Evolutionary conservation across 2,888 invertebrate genomes (phyloP).

Genomic region (Oligia fasciuncula): DNA sequence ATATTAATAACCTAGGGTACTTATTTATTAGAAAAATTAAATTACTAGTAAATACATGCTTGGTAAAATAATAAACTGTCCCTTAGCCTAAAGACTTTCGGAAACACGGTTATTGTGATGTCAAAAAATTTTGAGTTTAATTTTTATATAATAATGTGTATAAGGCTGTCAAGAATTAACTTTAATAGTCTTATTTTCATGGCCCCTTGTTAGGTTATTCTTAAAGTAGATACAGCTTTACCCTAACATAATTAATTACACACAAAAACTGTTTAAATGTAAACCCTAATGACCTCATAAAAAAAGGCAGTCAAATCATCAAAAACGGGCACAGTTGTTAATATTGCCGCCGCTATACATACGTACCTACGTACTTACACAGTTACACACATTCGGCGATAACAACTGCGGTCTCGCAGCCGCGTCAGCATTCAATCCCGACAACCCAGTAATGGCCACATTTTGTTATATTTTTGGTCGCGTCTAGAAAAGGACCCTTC

Average conservation of each 20-base stretch:
- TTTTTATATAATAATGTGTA: not conserved
- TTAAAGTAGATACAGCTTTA: not conserved
- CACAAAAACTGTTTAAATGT: constrained; percentile 8
- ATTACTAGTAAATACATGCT: not conserved
- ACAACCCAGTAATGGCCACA: constrained; percentile 63
- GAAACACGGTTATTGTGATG: not conserved
- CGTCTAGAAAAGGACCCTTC: constrained; percentile 25
- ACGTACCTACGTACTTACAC: constrained; percentile 18
- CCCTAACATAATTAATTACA: not conserved
- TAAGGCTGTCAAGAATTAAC: not conserved
- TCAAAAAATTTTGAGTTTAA: not conserved
- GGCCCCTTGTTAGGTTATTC: not conserved
- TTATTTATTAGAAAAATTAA: not conserved
- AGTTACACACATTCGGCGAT: constrained; percentile 39
- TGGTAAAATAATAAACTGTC: not conserved
- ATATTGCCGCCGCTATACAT: constrained; percentile 9
- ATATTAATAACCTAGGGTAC: no score
- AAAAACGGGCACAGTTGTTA: constrained; percentile 30
- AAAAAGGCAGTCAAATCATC: constrained; percentile 26
- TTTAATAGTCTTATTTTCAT: not conserved
- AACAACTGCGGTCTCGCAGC: constrained; percentile 55
- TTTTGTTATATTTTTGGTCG: constrained; percentile 60
- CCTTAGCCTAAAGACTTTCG: not conserved
- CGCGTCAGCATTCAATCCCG: constrained; percentile 61
- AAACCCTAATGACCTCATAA: constrained; percentile 14